Evolutionary conservation across 2,888 invertebrate species (phyloP), one percentile per base, ranked within the genome.

Genomic region (Leistus spinibarbis): DNA sequence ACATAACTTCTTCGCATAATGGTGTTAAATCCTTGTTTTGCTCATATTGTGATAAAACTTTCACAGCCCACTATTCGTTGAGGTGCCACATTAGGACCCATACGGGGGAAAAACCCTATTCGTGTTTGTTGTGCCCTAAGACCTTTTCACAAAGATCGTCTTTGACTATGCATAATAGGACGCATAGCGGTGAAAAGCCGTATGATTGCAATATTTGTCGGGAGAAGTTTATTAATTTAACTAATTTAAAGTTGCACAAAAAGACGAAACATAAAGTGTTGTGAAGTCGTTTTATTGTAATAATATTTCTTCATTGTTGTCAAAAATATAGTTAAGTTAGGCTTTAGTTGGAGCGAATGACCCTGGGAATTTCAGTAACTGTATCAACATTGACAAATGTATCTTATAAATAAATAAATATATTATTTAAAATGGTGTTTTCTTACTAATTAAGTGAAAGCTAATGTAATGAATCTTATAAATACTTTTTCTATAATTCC

Each of bases 31-130:
- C 82, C 0, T 69, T 81, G n/a, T 78, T 79, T n/a, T 67, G 53
- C 65, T 16, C 56, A 54, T 22, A 69, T 3, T 77, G 77, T 40
- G 69, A 60, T 7, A 73, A 74, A 62, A 53, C 20, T 40, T 76
- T 76, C 23, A 62, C 63, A 22, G 60, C 13, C 17, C 19, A 17
- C 7, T 60, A 54, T 17, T 54, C 54, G 0, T 63, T 76, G 5
- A 69, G 9, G 17, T 5, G 89, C 1, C 89, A 89, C 78, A 84
- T 84, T 22, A 80, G 88, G 57, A 87, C 88, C 76, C 89, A 89
- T 75, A 88, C 87, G 1, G 86, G 89, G 13, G 89, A 89, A 78
- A 83, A 86, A 57, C 84, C 89, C 13, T 88, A 87, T 78, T 83
- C 87, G 0, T 90, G 83, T 66, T 78, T 77, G 53, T 77, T 81